A percentile compares a stretch with the other conserved stretches of the same genome.
Evolutionary conservation across 2,888 invertebrate species (phyloP).

Genomic region (Polyommatus iphigenia): DNA sequence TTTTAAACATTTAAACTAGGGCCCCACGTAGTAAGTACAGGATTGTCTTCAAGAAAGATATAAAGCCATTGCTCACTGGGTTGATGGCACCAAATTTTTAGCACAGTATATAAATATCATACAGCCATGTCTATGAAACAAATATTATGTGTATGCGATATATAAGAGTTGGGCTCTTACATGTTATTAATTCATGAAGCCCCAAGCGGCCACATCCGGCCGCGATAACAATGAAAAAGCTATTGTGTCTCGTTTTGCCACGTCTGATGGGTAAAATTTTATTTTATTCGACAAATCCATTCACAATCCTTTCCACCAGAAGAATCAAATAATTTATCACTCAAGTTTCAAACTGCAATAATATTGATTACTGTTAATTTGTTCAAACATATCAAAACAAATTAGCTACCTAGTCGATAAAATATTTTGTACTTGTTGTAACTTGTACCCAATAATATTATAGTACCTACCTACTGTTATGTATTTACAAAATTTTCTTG

Average conservation of each 20-base stretch:
- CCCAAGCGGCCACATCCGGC: too few relatives aligned
- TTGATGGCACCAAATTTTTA: background rate
- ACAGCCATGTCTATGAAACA: background rate
- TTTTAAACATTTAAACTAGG: background rate
- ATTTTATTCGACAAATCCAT: background rate
- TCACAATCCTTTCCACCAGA: background rate
- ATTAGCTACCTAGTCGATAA: slow-evolving; percentile 22
- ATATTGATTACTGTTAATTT: slow-evolving; percentile 21
- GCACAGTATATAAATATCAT: background rate
- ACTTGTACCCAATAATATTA: slow-evolving; percentile 3
- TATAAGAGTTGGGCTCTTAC: background rate
- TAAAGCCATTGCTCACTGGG: background rate
- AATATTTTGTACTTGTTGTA: slow-evolving; percentile 13
- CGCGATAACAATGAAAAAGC: too few relatives aligned
- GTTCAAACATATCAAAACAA: slow-evolving; percentile 25
- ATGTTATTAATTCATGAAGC: too few relatives aligned
- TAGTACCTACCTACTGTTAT: background rate
- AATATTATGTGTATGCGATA: background rate
- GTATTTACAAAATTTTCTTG: slow-evolving; percentile 3
- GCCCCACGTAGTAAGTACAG: background rate
- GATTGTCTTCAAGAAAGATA: background rate
- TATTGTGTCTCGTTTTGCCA: too few relatives aligned
- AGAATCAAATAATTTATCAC: background rate
- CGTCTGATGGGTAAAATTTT: too few relatives aligned
- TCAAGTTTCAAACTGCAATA: background rate